These are phyloP conservation scores for Eumeta japonica DNA, from an alignment of 1,140 invertebrate species.

Conservation along the genomic window DNA sequence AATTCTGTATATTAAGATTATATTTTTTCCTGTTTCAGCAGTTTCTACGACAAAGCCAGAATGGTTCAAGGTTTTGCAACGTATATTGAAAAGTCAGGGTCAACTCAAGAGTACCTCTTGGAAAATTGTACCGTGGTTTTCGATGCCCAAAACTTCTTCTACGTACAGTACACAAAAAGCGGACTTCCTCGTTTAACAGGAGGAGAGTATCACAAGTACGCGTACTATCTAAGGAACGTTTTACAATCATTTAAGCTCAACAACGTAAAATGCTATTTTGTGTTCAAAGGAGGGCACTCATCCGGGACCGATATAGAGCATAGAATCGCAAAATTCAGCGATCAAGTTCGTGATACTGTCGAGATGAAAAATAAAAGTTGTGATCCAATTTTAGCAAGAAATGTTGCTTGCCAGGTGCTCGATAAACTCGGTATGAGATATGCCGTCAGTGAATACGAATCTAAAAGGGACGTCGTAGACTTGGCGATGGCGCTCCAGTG, in stretches of 20 bases:
- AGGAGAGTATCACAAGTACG: conserved; percentile 19
- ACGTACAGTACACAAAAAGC: conserved; percentile 12
- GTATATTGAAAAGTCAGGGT: too few species aligned
- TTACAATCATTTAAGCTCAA: conserved; percentile 19
- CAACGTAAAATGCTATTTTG: conserved; percentile 24
- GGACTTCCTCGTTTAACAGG: conserved; percentile 13
- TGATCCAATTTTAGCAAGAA: conserved; percentile 15
- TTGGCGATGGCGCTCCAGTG: conserved; percentile 21
- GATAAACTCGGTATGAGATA: conserved; percentile 24
- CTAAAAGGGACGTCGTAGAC: conserved; percentile 18
- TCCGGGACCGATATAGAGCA: too few species aligned
- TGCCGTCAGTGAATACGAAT: conserved; percentile 13
- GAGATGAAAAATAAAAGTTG: conserved; percentile 2
- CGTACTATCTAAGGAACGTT: conserved; percentile 13
- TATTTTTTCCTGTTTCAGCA: too few species aligned
- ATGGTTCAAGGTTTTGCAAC: too few species aligned
- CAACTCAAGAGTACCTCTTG: conserved; percentile 6
- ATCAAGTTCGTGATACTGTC: conserved; percentile 8
- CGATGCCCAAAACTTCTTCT: conserved; percentile 27
- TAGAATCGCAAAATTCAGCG: conserved; percentile 4
- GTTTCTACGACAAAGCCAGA: too few species aligned
- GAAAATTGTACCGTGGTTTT: conserved; percentile 19
- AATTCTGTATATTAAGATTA: too few species aligned
- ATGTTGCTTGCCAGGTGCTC: conserved; percentile 19
- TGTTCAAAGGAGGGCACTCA: conserved; percentile 28